phyloP scores from a whole-genome alignment of 35 echinoderm and acorn worm species.

The Patiria miniata region DNA sequence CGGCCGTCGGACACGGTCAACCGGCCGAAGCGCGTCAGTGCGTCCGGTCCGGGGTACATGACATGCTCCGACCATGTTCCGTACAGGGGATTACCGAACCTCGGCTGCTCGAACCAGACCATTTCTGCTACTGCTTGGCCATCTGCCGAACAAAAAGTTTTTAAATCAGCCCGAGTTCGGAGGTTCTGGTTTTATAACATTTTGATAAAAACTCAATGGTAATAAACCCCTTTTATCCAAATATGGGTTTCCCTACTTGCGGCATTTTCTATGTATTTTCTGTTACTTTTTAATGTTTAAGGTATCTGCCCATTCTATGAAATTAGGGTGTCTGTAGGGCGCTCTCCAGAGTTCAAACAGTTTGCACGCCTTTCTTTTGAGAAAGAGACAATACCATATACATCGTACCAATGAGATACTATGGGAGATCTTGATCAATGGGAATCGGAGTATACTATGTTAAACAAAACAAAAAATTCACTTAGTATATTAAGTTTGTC shows the following conservation, averaged over 20 bases:
- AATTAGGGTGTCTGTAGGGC: no score
- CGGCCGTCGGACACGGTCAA: conserved; percentile 16
- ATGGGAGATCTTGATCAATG: background rate
- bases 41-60: conserved; percentile 75
- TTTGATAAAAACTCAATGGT: background rate
- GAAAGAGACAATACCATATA: no score
- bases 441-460: background rate
- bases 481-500: background rate
- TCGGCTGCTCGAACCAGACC: conserved; percentile 86
- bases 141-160: background rate
- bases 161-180: background rate
- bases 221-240: background rate
- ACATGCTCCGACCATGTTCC: conserved; percentile 57
- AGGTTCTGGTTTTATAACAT: background rate
- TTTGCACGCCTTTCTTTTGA: no score
- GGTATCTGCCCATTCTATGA: no score
- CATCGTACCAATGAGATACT: background rate
- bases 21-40: conserved; percentile 14
- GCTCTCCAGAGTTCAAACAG: no score
- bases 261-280: background rate
- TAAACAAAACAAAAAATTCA: background rate
- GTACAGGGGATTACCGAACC: conserved; percentile 38
- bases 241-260: background rate
- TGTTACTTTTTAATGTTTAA: background rate
- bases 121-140: conserved; percentile 51